phyloP scores from a whole-genome alignment of 2,888 invertebrate genomes.

The Prosapia bicincta region DNA sequence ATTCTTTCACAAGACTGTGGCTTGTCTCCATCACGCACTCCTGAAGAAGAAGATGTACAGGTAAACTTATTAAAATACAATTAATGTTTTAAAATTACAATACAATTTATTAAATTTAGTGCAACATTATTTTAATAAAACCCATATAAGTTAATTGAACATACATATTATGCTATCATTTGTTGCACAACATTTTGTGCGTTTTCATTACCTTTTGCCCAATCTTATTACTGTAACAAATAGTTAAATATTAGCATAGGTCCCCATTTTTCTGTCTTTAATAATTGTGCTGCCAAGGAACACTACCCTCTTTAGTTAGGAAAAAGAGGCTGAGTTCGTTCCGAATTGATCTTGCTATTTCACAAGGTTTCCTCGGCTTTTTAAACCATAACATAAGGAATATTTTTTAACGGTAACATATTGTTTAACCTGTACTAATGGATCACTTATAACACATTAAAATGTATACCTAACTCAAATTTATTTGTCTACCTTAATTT shows the following conservation, averaged over 20 bases:
- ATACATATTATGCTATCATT: neutral
- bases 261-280: neutral
- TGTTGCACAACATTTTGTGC: neutral
- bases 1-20: neutral
- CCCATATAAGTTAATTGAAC: neutral
- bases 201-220: neutral
- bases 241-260: neutral
- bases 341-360: conserved; percentile 4
- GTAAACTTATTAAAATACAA: neutral
- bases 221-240: neutral
- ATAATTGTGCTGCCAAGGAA: conserved; percentile 9
- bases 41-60: neutral
- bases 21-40: neutral
- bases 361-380: conserved; percentile 5
- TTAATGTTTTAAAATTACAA: no score
- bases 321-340: conserved; percentile 6
- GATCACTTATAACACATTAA: neutral
- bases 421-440: neutral
- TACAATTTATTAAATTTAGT: no score
- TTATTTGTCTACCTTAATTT: neutral
- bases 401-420: neutral
- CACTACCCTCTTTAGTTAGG: conserved; percentile 3
- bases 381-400: no score
- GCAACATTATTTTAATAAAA: neutral
- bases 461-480: neutral